A percentile compares a stretch with the other conserved stretches of the same genome.
phyloP scores from a whole-genome alignment of 1,140 invertebrate genomes.

The Orius insidiosus region DNA sequence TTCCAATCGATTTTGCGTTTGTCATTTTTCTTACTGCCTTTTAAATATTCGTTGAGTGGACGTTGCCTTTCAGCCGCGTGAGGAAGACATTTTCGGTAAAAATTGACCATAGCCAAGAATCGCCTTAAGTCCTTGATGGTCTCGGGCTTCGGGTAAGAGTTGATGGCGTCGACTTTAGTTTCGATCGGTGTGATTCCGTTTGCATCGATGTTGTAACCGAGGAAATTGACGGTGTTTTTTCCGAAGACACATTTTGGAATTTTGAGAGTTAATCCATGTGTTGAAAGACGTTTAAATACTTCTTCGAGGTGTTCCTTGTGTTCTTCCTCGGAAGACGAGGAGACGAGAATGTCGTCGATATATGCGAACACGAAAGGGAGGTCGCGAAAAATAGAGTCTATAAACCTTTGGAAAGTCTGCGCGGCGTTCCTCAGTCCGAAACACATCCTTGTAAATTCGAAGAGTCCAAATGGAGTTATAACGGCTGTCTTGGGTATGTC shows the following conservation, averaged over 20 bases:
- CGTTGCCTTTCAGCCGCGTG: constrained; percentile 20
- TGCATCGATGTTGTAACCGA: constrained; percentile 21
- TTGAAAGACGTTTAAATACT: constrained; percentile 17
- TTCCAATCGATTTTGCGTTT: constrained; percentile 9
- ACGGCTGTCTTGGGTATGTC: too few relatives aligned
- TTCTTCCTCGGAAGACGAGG: constrained; percentile 15
- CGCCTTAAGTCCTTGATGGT: constrained; percentile 16
- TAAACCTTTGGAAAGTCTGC: constrained; percentile 28
- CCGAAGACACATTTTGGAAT: constrained; percentile 14
- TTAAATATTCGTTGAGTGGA: constrained; percentile 18
- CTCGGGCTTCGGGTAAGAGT: constrained; percentile 4
- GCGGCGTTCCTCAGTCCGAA: constrained; percentile 30
- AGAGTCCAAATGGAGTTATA: constrained; percentile 24
- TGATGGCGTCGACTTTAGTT: constrained; percentile 8
- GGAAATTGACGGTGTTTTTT: constrained; percentile 14
- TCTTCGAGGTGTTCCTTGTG: constrained; percentile 17
- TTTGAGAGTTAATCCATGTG: constrained; percentile 17
- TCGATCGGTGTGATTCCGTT: constrained; percentile 5
- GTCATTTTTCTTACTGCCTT: constrained; percentile 21
- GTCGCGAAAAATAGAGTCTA: constrained; percentile 24
- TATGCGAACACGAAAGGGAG: constrained; percentile 17
- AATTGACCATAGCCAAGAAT: constrained; percentile 28
- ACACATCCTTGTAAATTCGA: constrained; percentile 24
- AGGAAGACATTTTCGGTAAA: constrained; percentile 23
- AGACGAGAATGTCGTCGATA: constrained; percentile 22